Evolutionary conservation across 2,797 vertebrate species (phyloP), one percentile per base, ranked within the genome.

Genomic region (Holocentrus rufus): DNA sequence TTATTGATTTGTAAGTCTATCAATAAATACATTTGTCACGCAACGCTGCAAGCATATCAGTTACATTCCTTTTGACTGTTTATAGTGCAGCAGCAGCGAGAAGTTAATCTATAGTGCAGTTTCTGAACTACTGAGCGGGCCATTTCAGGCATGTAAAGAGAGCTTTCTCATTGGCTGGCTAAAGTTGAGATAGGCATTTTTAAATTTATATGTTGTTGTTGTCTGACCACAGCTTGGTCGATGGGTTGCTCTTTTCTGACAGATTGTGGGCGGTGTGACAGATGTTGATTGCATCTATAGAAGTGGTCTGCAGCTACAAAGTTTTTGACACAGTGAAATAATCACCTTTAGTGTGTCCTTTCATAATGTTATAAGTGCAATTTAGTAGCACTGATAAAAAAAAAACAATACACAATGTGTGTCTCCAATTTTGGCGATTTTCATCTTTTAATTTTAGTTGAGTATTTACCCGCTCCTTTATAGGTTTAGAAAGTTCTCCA

Each of bases 101-200:
- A 36, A 36, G 34, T 36, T 9, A 36, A 7, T 36, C 34, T 36
- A 7, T 7, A 36, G 9, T 36, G 34, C 34, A 36, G 34, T 36
- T 36, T 36, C 34, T 36, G 34, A 36, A 36, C 34, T 36, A 7
- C 34, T 36, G 34, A 36, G 34, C 34, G 34, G 34, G 34, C 34
- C 34, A 6, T 34, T 34, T 34, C 34, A 34, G 8, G 34, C 34
- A 2, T 34, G 34, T 5, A 34, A 9, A 34, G 34, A 1, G 34
- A 34, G 34, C 3, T 9, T 7, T 36, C 34, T 9, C 7, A 7
- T 36, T 36, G 34, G 34, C 34, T 9, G 34, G 80, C 23, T 77
- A 56, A 74, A 77, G 64, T 53, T 82, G 72, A 76, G 65, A 52
- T 25, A 27, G n/a, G 74, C 27, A 5, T 20, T 25, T 82, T 27